phyloP scores from a whole-genome alignment of 2,113 vertebrate species.

The Diadophis punctatus region DNA sequence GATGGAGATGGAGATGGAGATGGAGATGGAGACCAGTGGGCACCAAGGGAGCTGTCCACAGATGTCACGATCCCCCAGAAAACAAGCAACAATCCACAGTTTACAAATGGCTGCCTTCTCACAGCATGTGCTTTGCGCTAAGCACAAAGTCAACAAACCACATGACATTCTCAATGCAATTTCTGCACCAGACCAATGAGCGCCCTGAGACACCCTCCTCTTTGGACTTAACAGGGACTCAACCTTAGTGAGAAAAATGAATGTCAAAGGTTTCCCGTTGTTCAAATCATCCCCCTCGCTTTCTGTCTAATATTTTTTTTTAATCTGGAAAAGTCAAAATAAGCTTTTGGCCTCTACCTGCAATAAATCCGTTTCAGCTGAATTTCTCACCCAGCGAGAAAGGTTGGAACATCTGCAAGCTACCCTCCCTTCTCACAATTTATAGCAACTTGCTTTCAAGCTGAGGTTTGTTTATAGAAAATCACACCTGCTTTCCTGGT shows the following conservation, averaged over 20 bases:
- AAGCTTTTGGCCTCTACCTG: neutral
- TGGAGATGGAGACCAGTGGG: neutral
- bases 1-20: neutral
- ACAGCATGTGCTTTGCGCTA: neutral
- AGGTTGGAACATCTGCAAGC: slow-evolving; percentile 52
- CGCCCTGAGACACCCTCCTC: neutral
- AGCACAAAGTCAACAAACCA: neutral
- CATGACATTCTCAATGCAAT: neutral
- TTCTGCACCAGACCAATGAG: neutral
- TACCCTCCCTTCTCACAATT: slow-evolving; percentile 48
- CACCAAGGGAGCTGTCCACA: neutral
- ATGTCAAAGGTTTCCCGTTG: neutral
- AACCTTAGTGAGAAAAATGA: neutral
- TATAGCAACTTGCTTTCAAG: slow-evolving; percentile 50
- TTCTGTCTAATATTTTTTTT: neutral
- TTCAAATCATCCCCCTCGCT: neutral
- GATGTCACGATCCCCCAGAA: neutral
- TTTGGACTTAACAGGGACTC: neutral
- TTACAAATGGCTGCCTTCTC: neutral
- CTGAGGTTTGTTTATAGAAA: slow-evolving; percentile 68
- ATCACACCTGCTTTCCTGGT: slow-evolving; percentile 65
- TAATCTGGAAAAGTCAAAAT: neutral
- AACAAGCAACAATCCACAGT: neutral
- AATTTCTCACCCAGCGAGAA: slow-evolving; percentile 25
- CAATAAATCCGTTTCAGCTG: slow-evolving; percentile 11